Evolutionary conservation across 2,113 vertebrate genomes (phyloP).

Genomic region (Picathartes gymnocephalus): DNA sequence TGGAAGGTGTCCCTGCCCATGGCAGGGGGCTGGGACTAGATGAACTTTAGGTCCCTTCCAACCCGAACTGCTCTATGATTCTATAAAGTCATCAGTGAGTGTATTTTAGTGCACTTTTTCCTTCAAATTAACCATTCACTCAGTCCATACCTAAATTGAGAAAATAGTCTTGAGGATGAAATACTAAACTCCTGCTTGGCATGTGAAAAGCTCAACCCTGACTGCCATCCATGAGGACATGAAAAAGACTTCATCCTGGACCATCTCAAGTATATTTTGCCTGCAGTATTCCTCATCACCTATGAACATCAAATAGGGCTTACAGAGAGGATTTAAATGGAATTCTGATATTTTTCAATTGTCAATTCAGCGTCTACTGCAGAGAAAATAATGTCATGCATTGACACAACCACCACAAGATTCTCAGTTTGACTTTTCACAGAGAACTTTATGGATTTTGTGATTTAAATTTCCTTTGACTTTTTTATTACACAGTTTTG

Average conservation of each 20-base stretch:
- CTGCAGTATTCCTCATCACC: background rate
- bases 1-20: background rate
- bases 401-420: background rate
- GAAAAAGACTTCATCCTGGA: background rate
- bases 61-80: background rate
- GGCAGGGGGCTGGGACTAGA: background rate
- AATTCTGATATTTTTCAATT: background rate
- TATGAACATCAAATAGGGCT: background rate
- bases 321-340: background rate
- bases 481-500: background rate
- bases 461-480: background rate
- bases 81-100: background rate
- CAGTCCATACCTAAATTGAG: fast-evolving
- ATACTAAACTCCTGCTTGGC: background rate
- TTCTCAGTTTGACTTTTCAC: background rate
- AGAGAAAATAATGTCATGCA: background rate
- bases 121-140: background rate
- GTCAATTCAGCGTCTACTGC: background rate
- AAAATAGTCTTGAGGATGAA: background rate
- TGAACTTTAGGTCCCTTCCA: background rate
- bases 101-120: background rate
- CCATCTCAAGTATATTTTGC: background rate
- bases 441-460: background rate
- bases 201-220: background rate
- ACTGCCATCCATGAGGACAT: background rate